Conservation (phyloP, 1,140 invertebrate species). For the Yoshiicerus persimilis region DNA sequence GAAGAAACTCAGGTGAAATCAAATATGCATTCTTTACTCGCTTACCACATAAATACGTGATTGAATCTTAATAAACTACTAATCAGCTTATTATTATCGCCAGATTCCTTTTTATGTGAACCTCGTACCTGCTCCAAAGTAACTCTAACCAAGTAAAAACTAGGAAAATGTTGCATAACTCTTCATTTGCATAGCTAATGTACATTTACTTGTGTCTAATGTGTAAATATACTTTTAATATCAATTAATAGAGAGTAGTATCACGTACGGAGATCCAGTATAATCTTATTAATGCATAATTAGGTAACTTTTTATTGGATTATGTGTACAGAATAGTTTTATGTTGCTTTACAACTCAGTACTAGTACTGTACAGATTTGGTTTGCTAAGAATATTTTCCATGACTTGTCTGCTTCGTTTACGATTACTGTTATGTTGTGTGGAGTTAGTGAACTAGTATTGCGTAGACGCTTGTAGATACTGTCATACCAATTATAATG, state of each 20-base stretch:
- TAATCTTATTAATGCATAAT: not conserved
- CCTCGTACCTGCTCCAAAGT: too few relatives aligned
- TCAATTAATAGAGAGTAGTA: not conserved
- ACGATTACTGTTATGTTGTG: not conserved
- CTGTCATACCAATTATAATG: not conserved
- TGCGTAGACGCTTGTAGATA: not conserved
- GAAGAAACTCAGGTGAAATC: not conserved
- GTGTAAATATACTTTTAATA: too few relatives aligned
- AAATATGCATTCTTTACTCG: not conserved
- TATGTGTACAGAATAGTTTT: not conserved
- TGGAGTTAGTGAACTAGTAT: too few relatives aligned
- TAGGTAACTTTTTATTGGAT: not conserved
- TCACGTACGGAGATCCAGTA: not conserved
- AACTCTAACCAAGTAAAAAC: not conserved
- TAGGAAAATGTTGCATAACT: not conserved
- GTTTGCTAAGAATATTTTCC: too few relatives aligned
- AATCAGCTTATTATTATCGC: not conserved
- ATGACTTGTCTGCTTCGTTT: too few relatives aligned
- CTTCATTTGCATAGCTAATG: not conserved
- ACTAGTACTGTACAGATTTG: too few relatives aligned
- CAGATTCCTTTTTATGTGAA: not conserved
- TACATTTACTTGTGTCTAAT: too few relatives aligned
- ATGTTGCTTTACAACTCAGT: too few relatives aligned
- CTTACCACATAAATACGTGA: not conserved
- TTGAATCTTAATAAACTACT: not conserved